Conservation (phyloP, 2,888 invertebrate genomes). For the Cataglyphis livida region DNA sequence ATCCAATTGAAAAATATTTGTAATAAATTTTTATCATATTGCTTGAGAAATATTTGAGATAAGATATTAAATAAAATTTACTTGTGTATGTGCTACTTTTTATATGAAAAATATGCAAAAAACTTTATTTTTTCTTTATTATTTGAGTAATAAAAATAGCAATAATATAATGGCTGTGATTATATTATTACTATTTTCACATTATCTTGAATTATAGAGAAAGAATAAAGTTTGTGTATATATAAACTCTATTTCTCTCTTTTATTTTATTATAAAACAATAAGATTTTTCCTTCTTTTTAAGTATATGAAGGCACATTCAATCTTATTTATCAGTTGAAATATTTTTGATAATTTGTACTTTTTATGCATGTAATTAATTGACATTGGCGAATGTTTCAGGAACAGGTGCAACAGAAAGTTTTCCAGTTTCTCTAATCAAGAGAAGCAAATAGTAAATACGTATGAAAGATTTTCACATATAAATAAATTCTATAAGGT, state of each 20-base stretch:
- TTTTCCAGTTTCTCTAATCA: conserved; percentile 57
- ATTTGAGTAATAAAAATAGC: not conserved
- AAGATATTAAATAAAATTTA: not conserved
- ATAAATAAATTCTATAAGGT: conserved; percentile 45
- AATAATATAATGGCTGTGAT: not conserved
- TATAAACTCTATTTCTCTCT: conserved; percentile 15
- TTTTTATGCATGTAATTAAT: conserved; percentile 40
- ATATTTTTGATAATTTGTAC: conserved; percentile 34
- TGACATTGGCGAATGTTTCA: conserved; percentile 68
- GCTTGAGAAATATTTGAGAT: not conserved
- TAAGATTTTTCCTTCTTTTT: conserved; percentile 10
- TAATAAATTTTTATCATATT: not conserved
- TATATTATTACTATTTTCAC: not conserved
- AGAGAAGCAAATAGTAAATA: conserved; percentile 58
- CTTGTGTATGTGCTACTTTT: not conserved
- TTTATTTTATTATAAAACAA: conserved; percentile 26
- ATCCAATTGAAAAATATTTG: conserved; percentile 4
- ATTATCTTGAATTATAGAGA: not conserved
- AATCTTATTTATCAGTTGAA: not conserved
- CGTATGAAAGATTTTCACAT: conserved; percentile 47
- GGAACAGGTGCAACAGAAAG: conserved; percentile 57
- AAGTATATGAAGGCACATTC: not conserved
- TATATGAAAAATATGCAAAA: not conserved
- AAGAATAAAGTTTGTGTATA: not conserved
- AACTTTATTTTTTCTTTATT: not conserved